Percentiles rank a stretch among this genome's conserved stretches.
Evolutionary conservation across 2,888 invertebrate genomes (phyloP).

Genomic region (Pachycephus smyrnensis): DNA sequence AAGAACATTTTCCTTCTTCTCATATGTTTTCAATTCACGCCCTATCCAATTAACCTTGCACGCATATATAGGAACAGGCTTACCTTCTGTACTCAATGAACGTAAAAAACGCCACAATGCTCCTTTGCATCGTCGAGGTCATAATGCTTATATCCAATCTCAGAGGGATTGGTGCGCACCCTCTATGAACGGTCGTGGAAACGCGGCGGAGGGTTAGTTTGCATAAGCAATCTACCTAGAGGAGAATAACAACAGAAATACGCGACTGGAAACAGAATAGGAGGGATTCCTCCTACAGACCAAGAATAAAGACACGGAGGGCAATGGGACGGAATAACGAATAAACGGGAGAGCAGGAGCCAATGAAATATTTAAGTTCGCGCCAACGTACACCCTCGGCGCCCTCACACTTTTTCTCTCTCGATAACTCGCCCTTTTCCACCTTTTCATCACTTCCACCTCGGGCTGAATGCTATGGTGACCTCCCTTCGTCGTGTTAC

Average conservation of each 20-base stretch:
- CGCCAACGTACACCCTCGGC: neutral
- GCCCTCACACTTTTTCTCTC: constrained; percentile 7
- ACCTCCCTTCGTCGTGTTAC: constrained; percentile 10
- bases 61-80: neutral
- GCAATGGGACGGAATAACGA: constrained; percentile 11
- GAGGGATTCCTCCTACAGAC: neutral
- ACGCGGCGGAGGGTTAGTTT: constrained; percentile 4
- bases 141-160: neutral
- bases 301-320: neutral
- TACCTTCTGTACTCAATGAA: neutral
- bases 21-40: neutral
- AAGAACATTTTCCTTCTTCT: neutral
- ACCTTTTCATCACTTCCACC: constrained; percentile 5
- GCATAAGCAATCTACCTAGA: constrained; percentile 10
- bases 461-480: constrained; percentile 5
- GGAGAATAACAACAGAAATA: constrained; percentile 4
- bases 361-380: constrained; percentile 26
- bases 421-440: constrained; percentile 8
- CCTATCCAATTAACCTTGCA: neutral
- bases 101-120: neutral
- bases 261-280: neutral
- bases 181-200: neutral
- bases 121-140: neutral
- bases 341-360: constrained; percentile 7
- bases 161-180: neutral